Conservation (phyloP, 2,113 vertebrate species). For the Heteronetta atricapilla region DNA sequence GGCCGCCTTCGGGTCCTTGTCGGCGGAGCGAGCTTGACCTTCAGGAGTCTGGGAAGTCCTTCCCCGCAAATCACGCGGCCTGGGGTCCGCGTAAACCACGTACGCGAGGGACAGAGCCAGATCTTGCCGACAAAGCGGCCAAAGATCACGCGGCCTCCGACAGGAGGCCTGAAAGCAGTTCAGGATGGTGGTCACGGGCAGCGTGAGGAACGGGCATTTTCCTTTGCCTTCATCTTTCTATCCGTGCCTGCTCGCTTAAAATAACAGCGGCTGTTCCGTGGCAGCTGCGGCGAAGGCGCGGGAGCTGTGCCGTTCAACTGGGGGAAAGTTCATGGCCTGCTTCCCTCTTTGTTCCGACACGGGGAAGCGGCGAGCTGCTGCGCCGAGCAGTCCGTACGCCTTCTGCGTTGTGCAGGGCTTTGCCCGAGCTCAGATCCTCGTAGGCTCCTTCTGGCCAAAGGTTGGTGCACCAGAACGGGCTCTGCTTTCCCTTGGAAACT, state of each 20-base stretch:
- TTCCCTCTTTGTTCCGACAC: not conserved
- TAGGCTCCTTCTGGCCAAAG: rapidly evolving
- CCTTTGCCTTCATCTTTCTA: not conserved
- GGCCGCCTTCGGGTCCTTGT: not conserved
- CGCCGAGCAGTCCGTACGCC: not conserved
- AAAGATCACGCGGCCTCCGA: too few relatives aligned
- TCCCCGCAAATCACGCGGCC: rapidly evolving
- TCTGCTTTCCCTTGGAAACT: not conserved
- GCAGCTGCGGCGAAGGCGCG: not conserved
- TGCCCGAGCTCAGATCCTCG: not conserved
- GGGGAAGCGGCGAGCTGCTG: not conserved
- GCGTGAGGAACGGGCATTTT: not conserved
- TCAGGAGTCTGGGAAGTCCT: not conserved
- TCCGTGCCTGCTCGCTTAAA: not conserved
- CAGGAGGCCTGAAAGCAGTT: not conserved
- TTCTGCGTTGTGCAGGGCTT: not conserved
- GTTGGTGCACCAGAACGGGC: rapidly evolving
- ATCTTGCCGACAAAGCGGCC: not conserved
- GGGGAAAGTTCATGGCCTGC: constrained; percentile 14
- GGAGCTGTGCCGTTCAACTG: not conserved
- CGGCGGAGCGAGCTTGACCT: not conserved
- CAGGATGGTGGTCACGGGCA: not conserved
- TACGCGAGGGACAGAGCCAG: rapidly evolving
- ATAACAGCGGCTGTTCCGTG: not conserved
- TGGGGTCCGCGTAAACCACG: not conserved